Evolutionary conservation across 1,140 invertebrate species (phyloP).

Genomic region (Pemphigus obesinymphae): DNA sequence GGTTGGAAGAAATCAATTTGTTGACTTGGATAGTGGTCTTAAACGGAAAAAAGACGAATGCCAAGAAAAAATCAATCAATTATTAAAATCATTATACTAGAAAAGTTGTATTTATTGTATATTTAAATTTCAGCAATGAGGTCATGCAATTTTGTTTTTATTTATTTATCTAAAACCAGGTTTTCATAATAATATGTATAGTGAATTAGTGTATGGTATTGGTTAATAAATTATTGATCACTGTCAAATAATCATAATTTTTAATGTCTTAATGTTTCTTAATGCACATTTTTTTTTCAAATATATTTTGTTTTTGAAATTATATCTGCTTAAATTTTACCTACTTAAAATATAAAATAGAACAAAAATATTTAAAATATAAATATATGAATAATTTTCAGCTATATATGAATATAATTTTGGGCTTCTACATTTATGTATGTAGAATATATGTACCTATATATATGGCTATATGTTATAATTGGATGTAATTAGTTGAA

Average conservation of each 20-base stretch:
- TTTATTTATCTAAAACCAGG: neutral
- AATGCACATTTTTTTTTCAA: neutral
- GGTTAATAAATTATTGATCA: neutral
- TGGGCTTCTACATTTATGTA: too few species aligned
- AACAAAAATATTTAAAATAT: neutral
- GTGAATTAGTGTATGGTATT: too few species aligned
- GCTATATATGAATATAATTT: neutral
- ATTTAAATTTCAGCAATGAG: neutral
- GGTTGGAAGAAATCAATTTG: slow-evolving; percentile 61
- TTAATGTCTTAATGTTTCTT: too few species aligned
- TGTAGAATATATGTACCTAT: too few species aligned
- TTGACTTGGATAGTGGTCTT: slow-evolving; percentile 59
- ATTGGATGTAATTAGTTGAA: too few species aligned
- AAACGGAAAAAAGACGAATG: slow-evolving; percentile 63
- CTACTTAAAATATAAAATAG: neutral
- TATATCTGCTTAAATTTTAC: neutral
- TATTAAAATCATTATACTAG: slow-evolving; percentile 54
- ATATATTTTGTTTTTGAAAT: neutral
- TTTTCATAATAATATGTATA: too few species aligned
- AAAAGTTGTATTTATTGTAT: neutral
- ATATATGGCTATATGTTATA: too few species aligned
- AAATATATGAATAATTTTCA: neutral
- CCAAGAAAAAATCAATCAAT: slow-evolving; percentile 62
- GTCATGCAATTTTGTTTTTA: neutral
- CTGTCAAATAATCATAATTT: neutral